Conservation (phyloP, 2,888 invertebrate species). For the Drosophila parthenogenetica region DNA sequence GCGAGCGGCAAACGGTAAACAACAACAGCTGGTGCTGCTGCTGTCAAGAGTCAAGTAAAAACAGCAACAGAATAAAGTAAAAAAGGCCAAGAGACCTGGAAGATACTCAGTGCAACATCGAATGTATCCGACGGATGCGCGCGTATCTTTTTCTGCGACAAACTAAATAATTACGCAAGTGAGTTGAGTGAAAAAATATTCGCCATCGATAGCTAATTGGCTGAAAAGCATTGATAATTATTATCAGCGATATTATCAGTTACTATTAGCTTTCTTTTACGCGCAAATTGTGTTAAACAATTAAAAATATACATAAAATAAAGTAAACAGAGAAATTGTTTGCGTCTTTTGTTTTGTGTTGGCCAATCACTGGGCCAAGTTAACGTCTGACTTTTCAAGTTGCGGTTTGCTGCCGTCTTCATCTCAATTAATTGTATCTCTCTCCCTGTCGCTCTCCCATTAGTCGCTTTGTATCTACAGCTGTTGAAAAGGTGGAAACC, state of each 20-base stretch:
- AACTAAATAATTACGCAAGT: slow-evolving; percentile 70
- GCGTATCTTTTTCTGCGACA: slow-evolving; percentile 48
- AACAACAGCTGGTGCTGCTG: slow-evolving; percentile 69
- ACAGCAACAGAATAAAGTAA: slow-evolving; percentile 45
- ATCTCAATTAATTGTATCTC: slow-evolving; percentile 31
- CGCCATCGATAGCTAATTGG: too few relatives aligned
- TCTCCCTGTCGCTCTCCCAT: slow-evolving; percentile 10
- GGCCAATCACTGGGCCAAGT: slow-evolving; percentile 33
- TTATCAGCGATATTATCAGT: slow-evolving; percentile 40
- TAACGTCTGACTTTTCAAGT: slow-evolving; percentile 33
- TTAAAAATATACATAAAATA: slow-evolving; percentile 2
- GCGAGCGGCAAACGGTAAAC: slow-evolving; percentile 79
- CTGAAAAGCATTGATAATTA: slow-evolving; percentile 12
- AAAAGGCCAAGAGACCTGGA: slow-evolving; percentile 55
- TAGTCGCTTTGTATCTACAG: slow-evolving; percentile 56
- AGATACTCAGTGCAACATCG: slow-evolving; percentile 18
- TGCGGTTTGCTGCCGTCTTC: slow-evolving; percentile 23
- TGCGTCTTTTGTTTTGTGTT: slow-evolving; percentile 20
- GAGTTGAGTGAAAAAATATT: slow-evolving; percentile 45
- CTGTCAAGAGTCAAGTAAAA: slow-evolving; percentile 34
- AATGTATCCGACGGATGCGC: slow-evolving; percentile 59
- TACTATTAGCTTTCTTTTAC: not conserved
- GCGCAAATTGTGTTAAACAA: slow-evolving; percentile 31
- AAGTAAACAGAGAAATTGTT: slow-evolving; percentile 38
- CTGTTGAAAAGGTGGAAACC: slow-evolving; percentile 68